Evolutionary conservation across 2,797 vertebrate species (phyloP), one percentile per base, ranked within the genome.

Genomic region (Malurus splendens): DNA sequence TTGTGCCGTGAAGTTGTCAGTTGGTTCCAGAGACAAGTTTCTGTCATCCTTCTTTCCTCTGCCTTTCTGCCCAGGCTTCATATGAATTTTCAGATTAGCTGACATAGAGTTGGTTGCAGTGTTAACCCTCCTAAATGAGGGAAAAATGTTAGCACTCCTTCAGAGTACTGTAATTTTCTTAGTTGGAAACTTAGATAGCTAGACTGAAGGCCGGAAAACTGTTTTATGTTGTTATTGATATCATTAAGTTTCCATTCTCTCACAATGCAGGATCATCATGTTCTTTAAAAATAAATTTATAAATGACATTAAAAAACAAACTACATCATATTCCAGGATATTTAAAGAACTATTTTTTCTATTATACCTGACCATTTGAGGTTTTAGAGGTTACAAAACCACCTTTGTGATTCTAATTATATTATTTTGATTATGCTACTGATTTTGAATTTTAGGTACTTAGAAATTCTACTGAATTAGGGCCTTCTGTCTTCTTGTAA

Each of bases 1-100:
- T 73, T 48, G 32, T 9, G 3, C 3, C 1, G 0, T 25, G 20
- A 65, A 70, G 4, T 11, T 5, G 4, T 47, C 23, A 25, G 6
- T 0, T 51, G 9, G 55, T 51, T 66, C 8, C 17, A n/a, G 7
- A 62, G 52, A 41, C 9, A 52, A 28, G 3, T 57, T 66, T 80
- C 41, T 66, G 19, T 32, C 13, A 51, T 36, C 6, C 4, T 38
- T 62, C 7, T 14, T 60, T 39, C 25, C 27, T 27, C 44, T 86
- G 10, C 6, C 18, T 33, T 66, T 70, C 54, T 71, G 19, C 5
- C 1, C 12, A 54, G 13, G 10, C 3, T 80, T 74, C 10, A 14
- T 3, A 33, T 18, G 22, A 77, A 59, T 28, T 16, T 6, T 23
- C 41, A 64, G 30, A 18, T 33, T 75, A 48, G 28, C 9, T 64